phyloP scores from a whole-genome alignment of 2,797 vertebrate species.

The Hemitrygon akajei region DNA sequence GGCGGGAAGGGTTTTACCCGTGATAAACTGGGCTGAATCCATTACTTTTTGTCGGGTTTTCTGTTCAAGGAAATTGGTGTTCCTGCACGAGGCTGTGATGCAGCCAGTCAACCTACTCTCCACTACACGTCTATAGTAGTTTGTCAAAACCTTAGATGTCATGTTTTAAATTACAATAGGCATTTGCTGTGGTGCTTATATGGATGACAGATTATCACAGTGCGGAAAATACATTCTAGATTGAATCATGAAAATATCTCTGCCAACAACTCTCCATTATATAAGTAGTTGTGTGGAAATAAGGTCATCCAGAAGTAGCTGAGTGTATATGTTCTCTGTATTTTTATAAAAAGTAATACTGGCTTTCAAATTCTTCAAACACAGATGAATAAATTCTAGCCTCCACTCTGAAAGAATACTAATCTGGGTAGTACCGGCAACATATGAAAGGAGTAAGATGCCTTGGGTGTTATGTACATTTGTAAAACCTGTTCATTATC shows the following conservation, averaged over 20 bases:
- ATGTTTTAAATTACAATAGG: background rate
- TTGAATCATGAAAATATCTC: slow-evolving; percentile 80
- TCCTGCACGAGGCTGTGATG: too few species aligned
- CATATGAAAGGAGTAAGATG: too few species aligned
- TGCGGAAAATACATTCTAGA: slow-evolving; percentile 56
- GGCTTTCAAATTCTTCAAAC: slow-evolving; percentile 72
- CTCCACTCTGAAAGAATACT: slow-evolving; percentile 67
- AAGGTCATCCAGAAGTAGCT: slow-evolving; percentile 56
- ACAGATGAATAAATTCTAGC: slow-evolving; percentile 76
- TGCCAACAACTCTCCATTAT: slow-evolving; percentile 62
- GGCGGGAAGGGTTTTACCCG: too few species aligned
- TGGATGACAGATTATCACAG: background rate
- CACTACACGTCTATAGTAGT: too few species aligned
- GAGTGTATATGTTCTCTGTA: slow-evolving; percentile 63
- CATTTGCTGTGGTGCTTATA: background rate
- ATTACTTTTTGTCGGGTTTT: too few species aligned
- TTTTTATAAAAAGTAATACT: slow-evolving; percentile 79
- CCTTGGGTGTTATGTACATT: too few species aligned
- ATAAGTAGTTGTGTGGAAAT: slow-evolving; percentile 64
- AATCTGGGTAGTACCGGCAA: too few species aligned
- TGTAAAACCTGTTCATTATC: too few species aligned
- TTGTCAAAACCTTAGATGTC: too few species aligned
- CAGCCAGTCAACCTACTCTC: too few species aligned
- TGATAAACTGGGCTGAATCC: too few species aligned
- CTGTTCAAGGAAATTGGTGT: too few species aligned